These are phyloP conservation scores for Hylyphantes graminicola DNA, from an alignment of 1,140 invertebrate species.

Conservation along the genomic window DNA sequence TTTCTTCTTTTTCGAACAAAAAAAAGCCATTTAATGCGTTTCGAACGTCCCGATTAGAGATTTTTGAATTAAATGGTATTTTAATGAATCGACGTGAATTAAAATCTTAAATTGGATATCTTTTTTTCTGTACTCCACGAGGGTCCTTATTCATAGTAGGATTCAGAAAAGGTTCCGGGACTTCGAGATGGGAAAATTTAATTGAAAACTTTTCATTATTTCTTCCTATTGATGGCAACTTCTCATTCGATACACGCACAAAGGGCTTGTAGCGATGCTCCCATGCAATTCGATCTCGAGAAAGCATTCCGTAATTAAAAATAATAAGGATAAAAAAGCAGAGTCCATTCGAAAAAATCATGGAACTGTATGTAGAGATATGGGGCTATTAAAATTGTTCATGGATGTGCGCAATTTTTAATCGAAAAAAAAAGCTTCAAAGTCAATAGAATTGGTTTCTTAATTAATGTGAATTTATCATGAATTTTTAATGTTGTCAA, in stretches of 20 bases:
- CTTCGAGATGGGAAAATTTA: conserved; percentile 27
- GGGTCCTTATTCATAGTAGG: neutral
- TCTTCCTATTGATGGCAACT: conserved; percentile 11
- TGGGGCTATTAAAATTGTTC: conserved; percentile 5
- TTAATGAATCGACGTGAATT: conserved; percentile 41
- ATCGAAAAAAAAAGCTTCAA: too few species aligned
- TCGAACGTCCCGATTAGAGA: neutral
- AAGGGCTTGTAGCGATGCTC: neutral
- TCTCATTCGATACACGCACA: neutral
- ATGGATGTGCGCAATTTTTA: too few species aligned
- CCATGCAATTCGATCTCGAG: neutral
- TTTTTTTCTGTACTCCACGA: conserved; percentile 8
- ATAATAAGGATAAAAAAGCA: conserved; percentile 21
- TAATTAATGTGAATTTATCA: too few species aligned
- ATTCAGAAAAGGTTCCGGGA: neutral
- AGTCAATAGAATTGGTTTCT: too few species aligned
- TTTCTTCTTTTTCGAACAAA: neutral
- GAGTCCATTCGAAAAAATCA: neutral
- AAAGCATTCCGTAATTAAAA: conserved; percentile 6
- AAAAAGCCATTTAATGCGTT: conserved; percentile 32
- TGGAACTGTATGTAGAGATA: neutral
- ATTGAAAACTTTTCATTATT: conserved; percentile 46
- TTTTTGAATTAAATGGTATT: conserved; percentile 48
- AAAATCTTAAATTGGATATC: conserved; percentile 39
- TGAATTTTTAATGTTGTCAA: too few species aligned